Evolutionary conservation across 1,140 invertebrate species (phyloP).

Genomic region (Vanessa tameamea): DNA sequence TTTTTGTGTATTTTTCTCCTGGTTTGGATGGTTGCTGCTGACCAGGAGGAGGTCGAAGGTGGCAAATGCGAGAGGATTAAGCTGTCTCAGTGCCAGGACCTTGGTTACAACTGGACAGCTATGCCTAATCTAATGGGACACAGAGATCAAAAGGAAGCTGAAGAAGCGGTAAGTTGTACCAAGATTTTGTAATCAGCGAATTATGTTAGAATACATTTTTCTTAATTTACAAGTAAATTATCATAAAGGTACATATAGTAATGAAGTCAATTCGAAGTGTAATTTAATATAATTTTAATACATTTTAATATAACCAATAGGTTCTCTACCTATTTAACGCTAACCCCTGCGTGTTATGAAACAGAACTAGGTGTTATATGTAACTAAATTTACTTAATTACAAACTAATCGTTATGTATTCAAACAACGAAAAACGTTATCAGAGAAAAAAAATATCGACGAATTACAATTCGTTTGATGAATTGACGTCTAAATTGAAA

Average conservation of each 20-base stretch:
- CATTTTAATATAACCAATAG: too few species aligned
- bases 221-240: background rate
- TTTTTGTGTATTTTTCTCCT: slow-evolving; percentile 66
- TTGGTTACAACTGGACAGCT: slow-evolving; percentile 93
- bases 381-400: too few species aligned
- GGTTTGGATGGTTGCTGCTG: slow-evolving; percentile 60
- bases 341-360: too few species aligned
- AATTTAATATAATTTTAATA: too few species aligned
- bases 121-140: slow-evolving; percentile 93
- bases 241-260: background rate
- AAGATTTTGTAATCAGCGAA: background rate
- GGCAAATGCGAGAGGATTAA: slow-evolving; percentile 89
- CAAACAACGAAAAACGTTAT: too few species aligned
- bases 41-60: slow-evolving; percentile 67
- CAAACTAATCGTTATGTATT: too few species aligned
- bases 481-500: too few species aligned
- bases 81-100: slow-evolving; percentile 89
- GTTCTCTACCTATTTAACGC: too few species aligned
- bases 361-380: too few species aligned
- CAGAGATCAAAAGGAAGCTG: slow-evolving; percentile 87
- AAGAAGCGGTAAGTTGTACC: slow-evolving; percentile 83
- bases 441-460: too few species aligned
- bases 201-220: background rate
- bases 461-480: too few species aligned
- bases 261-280: too few species aligned